Base-by-base conservation (phyloP, 2,113 vertebrate genomes). In the Peromyscus polionotus region DNA sequence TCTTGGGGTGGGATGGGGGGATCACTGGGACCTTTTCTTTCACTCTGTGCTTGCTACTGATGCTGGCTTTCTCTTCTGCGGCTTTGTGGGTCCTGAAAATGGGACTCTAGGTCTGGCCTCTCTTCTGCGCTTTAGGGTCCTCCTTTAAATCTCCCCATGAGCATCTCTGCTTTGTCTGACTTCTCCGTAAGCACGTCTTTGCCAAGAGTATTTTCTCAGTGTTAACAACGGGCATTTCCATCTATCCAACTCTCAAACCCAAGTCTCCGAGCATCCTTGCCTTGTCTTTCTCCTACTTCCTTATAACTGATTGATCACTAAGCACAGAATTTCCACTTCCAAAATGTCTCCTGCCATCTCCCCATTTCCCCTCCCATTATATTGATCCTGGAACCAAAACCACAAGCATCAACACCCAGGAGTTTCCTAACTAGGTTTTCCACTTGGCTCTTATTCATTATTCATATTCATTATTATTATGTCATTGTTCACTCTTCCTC, bases 381-480 rank as follows among this genome's bases (percentile, higher is more conserved):
- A 89, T 31, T 61, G 70, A 91, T 17, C 42, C n/a, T 39, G 22
- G 36, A 84, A 22, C 6, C 51, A 48, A n/a, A 57, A 88, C 68
- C 22, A 61, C 31, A 90, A 59, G 6, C 31, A 59, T 91, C 26
- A 39, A 14, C 57, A 94, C n/a, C 31, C 22, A 57, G 5, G 2
- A 54, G 59, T 26, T 87, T 88, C 45, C 24, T 81, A 61, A 45
- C 14, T 94, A 65, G 84, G 59, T 91, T 95, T 93, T 88, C 65
- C 80, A 17, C 85, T 93, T 79, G 12, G 76, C 20, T 88, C 11
- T 54, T 54, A 54, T 54, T 54, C 54, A 14, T 54, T 54, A 54
- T 14, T 54, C 54, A 54, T 54, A 13, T 14, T 54, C 11, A 54
- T 54, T 14, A 54, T 54, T 54, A 54, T 54, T 54, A 54, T 54